Conservation (phyloP, 2,888 invertebrate genomes). For the Eupithecia exiguata region DNA sequence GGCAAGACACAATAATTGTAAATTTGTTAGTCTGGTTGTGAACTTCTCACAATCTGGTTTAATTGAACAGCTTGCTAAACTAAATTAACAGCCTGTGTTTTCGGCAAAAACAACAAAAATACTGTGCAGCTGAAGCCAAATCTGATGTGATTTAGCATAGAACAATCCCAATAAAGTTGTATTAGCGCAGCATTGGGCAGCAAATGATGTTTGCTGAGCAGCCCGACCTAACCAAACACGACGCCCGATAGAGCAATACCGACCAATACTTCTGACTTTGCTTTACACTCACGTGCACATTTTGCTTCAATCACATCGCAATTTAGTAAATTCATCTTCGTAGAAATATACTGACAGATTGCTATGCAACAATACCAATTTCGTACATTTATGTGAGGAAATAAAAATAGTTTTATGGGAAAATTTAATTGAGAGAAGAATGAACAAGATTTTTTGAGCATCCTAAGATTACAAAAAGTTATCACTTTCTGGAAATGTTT, state of each 20-base stretch:
- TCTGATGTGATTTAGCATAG: constrained; percentile 42
- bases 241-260: constrained; percentile 59
- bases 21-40: background rate
- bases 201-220: constrained; percentile 66
- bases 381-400: background rate
- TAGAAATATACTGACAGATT: background rate
- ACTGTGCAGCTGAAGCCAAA: constrained; percentile 11
- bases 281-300: constrained; percentile 43
- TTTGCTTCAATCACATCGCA: background rate
- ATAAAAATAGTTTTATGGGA: background rate
- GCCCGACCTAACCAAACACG: constrained; percentile 64
- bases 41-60: background rate
- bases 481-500: background rate
- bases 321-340: background rate
- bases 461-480: background rate
- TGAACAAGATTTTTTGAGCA: background rate
- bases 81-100: background rate
- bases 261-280: constrained; percentile 52
- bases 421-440: background rate
- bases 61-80: background rate
- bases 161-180: constrained; percentile 60
- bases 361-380: background rate
- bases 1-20: background rate
- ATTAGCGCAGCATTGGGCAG: constrained; percentile 58
- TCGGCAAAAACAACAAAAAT: constrained; percentile 1